Base-by-base conservation (phyloP, 2,888 invertebrate species). In the Bellardia bayeri region DNA sequence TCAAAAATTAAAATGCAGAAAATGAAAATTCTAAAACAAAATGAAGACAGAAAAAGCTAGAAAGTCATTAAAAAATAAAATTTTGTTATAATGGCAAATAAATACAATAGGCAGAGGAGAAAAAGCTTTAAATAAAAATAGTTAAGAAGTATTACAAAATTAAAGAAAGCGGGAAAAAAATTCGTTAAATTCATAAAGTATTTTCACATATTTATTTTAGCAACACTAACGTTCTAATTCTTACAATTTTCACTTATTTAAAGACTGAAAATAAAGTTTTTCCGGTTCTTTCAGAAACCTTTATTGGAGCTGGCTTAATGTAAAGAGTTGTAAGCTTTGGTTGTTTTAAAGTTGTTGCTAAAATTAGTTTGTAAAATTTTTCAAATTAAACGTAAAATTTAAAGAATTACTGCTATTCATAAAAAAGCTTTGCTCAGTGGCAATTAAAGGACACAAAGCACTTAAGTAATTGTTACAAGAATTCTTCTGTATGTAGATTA, bases 1-100 rank as follows among this genome's bases (percentile, higher is more conserved):
- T 9, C 45, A 45, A 45, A 56, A 56, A 58, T 75, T 4, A 78
- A 82, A 58, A 30, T 23, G 56, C 14, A 63, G 7, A 54, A 78
- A 49, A 37, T 3, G 40, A 56, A 71, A 51, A 33, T 16, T 14
- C 51, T 37, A 64, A 45, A 1, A 51, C 54, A 40, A 69, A 71
- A 56, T 54, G 42, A 71, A 64, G 7, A 54, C 6, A 64, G 8
- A 76, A 81, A 81, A 84, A 71, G 81, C 72, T 64, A 30, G 5
- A 64, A 56, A 58, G 3, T 23, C 37, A 23, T 45, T 45, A 66
- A 56, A 30, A 13, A 23, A 49, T 9, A 13, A 11, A 11, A 4
- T 37, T 66, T 40, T 23, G 6, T 37, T 13, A 4, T 23, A 49
- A 61, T 69, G 49, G 79, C 79, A 37, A 61, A 49, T 16, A 13